A percentile compares a stretch with the other conserved stretches of the same genome.
Evolutionary conservation across 2,113 vertebrate genomes (phyloP).

Genomic region (Podilymbus podiceps): DNA sequence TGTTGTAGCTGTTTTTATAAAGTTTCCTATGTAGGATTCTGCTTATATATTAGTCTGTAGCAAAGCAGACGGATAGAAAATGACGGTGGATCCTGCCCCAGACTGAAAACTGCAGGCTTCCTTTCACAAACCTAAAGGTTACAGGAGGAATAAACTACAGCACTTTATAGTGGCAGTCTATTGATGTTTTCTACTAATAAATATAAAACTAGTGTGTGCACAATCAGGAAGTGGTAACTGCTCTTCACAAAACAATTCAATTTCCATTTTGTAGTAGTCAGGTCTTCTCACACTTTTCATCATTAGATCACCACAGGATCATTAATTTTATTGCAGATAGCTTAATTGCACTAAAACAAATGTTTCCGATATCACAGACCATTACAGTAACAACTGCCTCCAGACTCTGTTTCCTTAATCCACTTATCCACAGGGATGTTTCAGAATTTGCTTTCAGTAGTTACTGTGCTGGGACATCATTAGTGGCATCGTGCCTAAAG

Average conservation of each 20-base stretch:
- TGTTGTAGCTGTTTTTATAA: background rate
- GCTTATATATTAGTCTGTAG: background rate
- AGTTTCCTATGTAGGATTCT: background rate
- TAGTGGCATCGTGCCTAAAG: background rate
- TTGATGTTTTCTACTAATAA: background rate
- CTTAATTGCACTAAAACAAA: background rate
- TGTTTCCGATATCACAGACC: background rate
- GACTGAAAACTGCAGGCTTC: background rate
- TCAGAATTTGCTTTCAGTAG: background rate
- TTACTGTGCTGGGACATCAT: background rate
- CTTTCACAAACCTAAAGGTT: background rate
- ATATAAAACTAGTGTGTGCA: background rate
- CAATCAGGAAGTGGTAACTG: background rate
- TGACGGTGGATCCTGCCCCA: no score
- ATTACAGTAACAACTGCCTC: background rate
- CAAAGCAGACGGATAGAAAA: background rate
- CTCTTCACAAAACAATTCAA: background rate
- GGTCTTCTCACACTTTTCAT: background rate
- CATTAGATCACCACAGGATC: background rate
- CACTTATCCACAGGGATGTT: background rate
- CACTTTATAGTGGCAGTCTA: rapidly evolving
- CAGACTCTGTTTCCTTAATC: background rate
- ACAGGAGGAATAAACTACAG: background rate
- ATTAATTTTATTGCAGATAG: background rate
- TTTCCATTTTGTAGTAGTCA: background rate